phyloP scores from a whole-genome alignment of 2,113 vertebrate species.

The Tyto alba region DNA sequence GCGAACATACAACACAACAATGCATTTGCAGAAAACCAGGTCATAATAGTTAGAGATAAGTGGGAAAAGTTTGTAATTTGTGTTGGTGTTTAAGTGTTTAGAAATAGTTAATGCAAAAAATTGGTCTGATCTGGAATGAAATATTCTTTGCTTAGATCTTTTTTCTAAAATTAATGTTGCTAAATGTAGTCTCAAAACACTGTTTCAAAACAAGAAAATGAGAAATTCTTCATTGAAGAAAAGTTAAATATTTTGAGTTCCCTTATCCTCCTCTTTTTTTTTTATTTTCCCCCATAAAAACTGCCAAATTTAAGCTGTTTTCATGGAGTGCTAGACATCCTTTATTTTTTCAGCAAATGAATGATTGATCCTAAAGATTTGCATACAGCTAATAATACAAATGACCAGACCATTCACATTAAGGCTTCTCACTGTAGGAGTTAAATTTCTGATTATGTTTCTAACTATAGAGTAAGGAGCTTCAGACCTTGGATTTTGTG shows the following conservation, averaged over 20 bases:
- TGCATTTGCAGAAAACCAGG: not conserved
- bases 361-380: not conserved
- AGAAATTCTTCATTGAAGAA: not conserved
- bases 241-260: not conserved
- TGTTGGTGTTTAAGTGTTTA: not conserved
- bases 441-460: not conserved
- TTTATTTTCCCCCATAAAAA: not conserved
- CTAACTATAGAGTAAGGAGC: not conserved
- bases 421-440: not conserved
- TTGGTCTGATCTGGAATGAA: not conserved
- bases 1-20: not conserved
- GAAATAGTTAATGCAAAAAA: not conserved
- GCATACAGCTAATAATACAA: not conserved
- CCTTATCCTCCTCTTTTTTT: rapidly evolving
- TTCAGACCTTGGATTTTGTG: not conserved
- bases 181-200: not conserved
- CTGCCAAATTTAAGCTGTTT: not conserved
- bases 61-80: not conserved
- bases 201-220: not conserved
- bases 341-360: not conserved
- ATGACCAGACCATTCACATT: not conserved
- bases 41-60: not conserved
- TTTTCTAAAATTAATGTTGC: not conserved
- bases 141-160: not conserved
- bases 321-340: not conserved